Evolutionary conservation across 2,113 vertebrate genomes (phyloP).

Genomic region (Salvator merianae): DNA sequence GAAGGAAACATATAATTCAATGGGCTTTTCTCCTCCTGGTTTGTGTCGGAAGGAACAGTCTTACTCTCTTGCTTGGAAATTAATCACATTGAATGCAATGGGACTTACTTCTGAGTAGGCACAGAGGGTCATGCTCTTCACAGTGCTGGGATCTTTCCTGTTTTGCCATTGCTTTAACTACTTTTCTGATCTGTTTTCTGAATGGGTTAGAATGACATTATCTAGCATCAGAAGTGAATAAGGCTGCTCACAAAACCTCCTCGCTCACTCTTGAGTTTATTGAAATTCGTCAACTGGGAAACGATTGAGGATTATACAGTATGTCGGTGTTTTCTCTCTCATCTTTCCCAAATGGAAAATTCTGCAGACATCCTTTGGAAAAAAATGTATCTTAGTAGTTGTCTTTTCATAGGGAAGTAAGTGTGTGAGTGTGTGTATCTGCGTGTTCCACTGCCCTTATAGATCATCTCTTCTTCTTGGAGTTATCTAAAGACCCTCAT

Average conservation of each 20-base stretch:
- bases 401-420: not conserved
- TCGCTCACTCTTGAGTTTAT: not conserved
- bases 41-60: not conserved
- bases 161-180: accelerated
- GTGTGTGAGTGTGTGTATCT: not conserved
- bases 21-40: not conserved
- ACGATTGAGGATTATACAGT: not conserved
- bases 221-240: not conserved
- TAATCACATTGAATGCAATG: not conserved
- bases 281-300: not conserved
- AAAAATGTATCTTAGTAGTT: not conserved
- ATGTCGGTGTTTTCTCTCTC: too few species aligned
- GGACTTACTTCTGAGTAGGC: not conserved
- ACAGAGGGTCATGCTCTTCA: not conserved
- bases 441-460: not conserved
- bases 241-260: not conserved
- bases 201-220: not conserved
- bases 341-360: not conserved
- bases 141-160: not conserved
- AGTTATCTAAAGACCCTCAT: constrained; percentile 51
- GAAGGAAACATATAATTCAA: not conserved
- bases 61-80: not conserved
- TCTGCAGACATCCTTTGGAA: not conserved
- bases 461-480: constrained; percentile 29
- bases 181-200: not conserved